phyloP scores from a whole-genome alignment of 1,140 invertebrate genomes.

The Batillaria attramentaria region DNA sequence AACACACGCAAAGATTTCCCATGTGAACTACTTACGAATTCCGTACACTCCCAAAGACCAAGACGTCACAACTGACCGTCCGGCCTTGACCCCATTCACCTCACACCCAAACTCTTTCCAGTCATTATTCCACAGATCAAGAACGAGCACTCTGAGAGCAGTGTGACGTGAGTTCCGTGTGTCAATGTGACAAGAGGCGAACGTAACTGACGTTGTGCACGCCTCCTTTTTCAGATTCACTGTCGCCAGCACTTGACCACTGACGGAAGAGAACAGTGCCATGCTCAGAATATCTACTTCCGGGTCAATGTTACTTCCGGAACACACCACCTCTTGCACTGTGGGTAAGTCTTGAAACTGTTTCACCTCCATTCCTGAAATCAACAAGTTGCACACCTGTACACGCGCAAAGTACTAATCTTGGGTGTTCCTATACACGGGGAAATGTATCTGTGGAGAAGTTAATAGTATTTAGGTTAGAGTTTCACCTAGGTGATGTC shows the following conservation, averaged over 20 bases:
- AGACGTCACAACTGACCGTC: constrained; percentile 1
- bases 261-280: background rate
- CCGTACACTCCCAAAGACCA: constrained; percentile 20
- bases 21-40: constrained; percentile 3
- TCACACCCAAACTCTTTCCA: constrained; percentile 15
- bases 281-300: constrained; percentile 20
- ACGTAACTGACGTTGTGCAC: constrained; percentile 6
- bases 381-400: too few relatives aligned
- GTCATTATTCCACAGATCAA: background rate
- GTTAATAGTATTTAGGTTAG: background rate
- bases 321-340: constrained; percentile 21
- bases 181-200: constrained; percentile 5
- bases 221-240: constrained; percentile 19
- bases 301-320: constrained; percentile 2
- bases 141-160: constrained; percentile 5
- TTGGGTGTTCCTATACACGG: background rate
- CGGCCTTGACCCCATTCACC: constrained; percentile 16
- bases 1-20: background rate
- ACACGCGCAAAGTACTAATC: background rate
- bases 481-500: background rate
- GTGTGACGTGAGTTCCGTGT: constrained; percentile 1
- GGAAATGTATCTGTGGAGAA: background rate
- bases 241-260: background rate
- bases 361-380: constrained; percentile 5
- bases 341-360: background rate